Base-by-base conservation (phyloP, 2,113 vertebrate species). In the Nesoenas mayeri region DNA sequence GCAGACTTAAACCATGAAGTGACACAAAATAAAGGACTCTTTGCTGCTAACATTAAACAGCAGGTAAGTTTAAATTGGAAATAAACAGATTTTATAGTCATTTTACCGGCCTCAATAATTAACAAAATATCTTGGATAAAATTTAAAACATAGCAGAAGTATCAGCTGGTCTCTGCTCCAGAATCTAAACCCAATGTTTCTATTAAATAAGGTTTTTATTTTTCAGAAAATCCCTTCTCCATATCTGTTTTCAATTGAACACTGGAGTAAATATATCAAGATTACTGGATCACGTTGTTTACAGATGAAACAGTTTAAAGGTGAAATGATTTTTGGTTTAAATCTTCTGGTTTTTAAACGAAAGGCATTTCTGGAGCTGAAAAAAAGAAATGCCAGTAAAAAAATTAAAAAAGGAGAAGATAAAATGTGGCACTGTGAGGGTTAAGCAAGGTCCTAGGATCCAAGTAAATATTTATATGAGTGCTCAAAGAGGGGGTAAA, bases 381-480 rank as follows among this genome's bases (percentile, higher is more conserved):
- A 82, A 96, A 82, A 82, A 36, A 77, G 61, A 80, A 89, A 80
- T 69, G 67, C 54, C 6, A 10, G 88, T 40, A 87, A 85, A 66
- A 28, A 75, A 73, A 57, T 18, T 53, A 74, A 79, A 90, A 86
- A 92, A 42, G 56, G 70, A 86, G 60, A 92, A 89, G 89, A 95
- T 81, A 84, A 96, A 97, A 93, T 6, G 3, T 87, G 96, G 98
- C 80, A 83, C 88, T 51, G 83, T 66, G 69, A 94, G 97, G 95
- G 97, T 98, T 98, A 98, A 98, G 91, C 83, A 93, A 97, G 96
- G 95, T 97, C 94, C 96, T 91, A 97, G 88, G 89, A 97, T 95
- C 91, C 79, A 91, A 97, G 97, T 98, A 98, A 98, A 98, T 98
- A 98, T 98, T 98, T 98, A 98, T 97, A 97, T 66, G 88, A 97